Evolutionary conservation across 2,888 invertebrate species (phyloP), one percentile per base, ranked within the genome.

Genomic region (Opisthograptis luteolata): DNA sequence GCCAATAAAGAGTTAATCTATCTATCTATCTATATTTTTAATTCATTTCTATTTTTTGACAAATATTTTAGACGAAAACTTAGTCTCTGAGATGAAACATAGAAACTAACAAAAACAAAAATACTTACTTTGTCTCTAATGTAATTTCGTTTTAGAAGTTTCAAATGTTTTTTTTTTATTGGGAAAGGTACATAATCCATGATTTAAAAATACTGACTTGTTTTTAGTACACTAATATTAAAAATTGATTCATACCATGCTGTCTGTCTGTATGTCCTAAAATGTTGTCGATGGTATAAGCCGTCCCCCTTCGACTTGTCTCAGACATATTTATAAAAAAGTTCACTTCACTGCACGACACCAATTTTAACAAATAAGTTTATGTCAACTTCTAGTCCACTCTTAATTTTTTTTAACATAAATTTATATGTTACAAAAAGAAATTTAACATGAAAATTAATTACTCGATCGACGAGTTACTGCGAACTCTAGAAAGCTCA

Each of bases 261-360:
- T 77, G 76, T 61, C 75, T 68, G 43, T 76, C 79, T 5, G 81
- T 76, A 37, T 76, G 77, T 64, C 88, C 88, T 1, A 89, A 76
- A 52, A 89, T 89, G 59, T 81, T 85, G 68, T 89, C 88, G 48
- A 89, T 89, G 15, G 87, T 87, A 60, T 88, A 88, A 9, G 82
- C 84, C n/a, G 86, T 65, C 9, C 85, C 84, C 22, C 87, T 80
- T 12, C 86, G 73, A 60, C 76, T 77, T 0, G 71, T 66, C 50
- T 76, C 78, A 44, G 76, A 75, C 79, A 75, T 77, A 47, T 47
- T 55, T 10, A 6, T 8, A 9, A 20, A 35, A 53, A 37, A 32
- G n/a, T n/a, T 8, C 55, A 56, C 54, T 25, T 48, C 66, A 65
- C 65, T 49, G n/a, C 61, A 58, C 66, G 19, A 6, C 35, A 44